Evolutionary conservation across 2,888 invertebrate species (phyloP).

Genomic region (Trissolcus japonicus): DNA sequence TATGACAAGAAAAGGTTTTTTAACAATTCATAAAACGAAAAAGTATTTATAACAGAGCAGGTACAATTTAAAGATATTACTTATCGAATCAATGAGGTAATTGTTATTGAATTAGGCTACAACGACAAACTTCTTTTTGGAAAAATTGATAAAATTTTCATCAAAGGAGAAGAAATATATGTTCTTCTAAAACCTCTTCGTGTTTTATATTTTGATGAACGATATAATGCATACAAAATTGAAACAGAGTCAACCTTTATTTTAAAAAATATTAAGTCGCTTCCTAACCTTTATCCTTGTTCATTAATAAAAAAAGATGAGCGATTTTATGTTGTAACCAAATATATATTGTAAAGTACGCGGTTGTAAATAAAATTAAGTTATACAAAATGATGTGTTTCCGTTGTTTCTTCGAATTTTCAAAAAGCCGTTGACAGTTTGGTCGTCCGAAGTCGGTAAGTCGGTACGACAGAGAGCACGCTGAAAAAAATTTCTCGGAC

Average conservation of each 20-base stretch:
- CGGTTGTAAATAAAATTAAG: not conserved
- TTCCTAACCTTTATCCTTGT: constrained; percentile 18
- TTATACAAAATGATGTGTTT: not conserved
- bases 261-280: no score
- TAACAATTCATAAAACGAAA: not conserved
- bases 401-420: no score
- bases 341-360: not conserved
- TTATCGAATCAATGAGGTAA: constrained; percentile 24
- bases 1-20: constrained; percentile 1
- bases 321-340: not conserved
- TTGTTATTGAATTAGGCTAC: constrained; percentile 27
- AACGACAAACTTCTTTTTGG: constrained; percentile 4
- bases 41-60: constrained; percentile 10
- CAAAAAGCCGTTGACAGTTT: no score
- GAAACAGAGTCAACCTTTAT: not conserved
- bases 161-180: constrained; percentile 21
- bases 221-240: constrained; percentile 27
- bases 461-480: no score
- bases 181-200: constrained; percentile 13
- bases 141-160: constrained; percentile 23
- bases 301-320: not conserved
- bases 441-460: no score
- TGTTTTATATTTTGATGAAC: constrained; percentile 22
- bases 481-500: no score
- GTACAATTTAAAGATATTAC: constrained; percentile 14